Evolutionary conservation across 2,888 invertebrate genomes (phyloP).

Genomic region (Pristionchus exspectatus): DNA sequence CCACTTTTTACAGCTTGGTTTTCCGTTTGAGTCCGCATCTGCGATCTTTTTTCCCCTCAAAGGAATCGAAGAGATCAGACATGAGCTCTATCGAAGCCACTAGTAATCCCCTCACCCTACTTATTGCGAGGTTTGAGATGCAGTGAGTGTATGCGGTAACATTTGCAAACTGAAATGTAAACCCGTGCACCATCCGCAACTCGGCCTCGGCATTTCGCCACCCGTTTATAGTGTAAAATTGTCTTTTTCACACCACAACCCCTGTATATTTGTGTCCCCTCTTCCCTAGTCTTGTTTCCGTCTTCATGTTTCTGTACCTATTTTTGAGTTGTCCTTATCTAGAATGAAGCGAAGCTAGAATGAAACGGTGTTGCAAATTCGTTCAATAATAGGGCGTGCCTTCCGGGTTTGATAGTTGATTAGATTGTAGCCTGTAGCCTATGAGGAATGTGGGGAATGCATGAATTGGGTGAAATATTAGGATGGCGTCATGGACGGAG

Average conservation of each 20-base stretch:
- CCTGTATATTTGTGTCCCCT: constrained; percentile 6
- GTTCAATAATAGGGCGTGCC: neutral
- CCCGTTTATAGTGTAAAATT: constrained; percentile 27
- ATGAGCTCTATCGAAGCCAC: constrained; percentile 19
- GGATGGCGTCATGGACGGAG: constrained; percentile 5
- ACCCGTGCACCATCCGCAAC: neutral
- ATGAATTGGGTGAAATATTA: neutral
- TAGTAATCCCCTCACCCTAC: neutral
- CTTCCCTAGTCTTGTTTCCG: neutral
- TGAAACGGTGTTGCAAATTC: neutral
- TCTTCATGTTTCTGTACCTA: constrained; percentile 2
- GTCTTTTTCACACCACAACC: constrained; percentile 23
- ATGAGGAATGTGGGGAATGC: neutral
- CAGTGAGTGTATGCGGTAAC: neutral
- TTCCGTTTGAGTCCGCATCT: neutral
- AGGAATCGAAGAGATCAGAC: neutral
- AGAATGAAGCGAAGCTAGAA: constrained; percentile 35
- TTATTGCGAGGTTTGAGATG: neutral
- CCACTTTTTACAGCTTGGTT: neutral
- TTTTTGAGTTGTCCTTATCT: neutral
- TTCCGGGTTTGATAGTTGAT: neutral
- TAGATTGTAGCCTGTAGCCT: constrained; percentile 23
- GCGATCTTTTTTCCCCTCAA: neutral
- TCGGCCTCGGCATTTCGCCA: neutral
- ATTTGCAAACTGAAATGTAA: neutral